phyloP scores from a whole-genome alignment of 2,113 vertebrate genomes.

The Prochilodus magdalenae region DNA sequence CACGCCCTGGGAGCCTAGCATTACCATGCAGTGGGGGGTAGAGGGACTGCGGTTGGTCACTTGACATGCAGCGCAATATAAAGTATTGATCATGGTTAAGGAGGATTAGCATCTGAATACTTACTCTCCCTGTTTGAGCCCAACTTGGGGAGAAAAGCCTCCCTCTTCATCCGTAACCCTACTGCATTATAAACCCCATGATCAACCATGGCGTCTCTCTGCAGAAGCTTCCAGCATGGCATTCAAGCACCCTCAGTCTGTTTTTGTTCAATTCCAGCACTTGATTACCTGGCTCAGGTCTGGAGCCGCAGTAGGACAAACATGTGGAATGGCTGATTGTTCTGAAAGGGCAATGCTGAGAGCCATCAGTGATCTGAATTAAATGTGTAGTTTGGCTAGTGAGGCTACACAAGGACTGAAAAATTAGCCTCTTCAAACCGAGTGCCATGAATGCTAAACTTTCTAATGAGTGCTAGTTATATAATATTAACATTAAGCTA shows the following conservation, averaged over 20 bases:
- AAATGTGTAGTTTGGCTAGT: neutral
- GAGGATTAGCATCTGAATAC: slow-evolving; percentile 38
- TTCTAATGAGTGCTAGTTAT: neutral
- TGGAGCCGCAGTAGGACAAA: neutral
- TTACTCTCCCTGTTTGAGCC: neutral
- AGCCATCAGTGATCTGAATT: neutral
- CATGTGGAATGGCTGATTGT: neutral
- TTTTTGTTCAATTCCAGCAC: neutral
- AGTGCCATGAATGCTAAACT: neutral
- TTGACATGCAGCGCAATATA: slow-evolving; percentile 57
- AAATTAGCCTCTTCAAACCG: neutral
- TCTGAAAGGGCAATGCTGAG: neutral
- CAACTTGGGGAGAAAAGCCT: neutral
- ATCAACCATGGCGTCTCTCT: neutral
- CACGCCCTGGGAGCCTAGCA: neutral
- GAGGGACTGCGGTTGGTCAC: slow-evolving; percentile 40
- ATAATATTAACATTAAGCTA: neutral
- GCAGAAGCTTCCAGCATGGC: neutral
- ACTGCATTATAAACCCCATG: slow-evolving; percentile 7
- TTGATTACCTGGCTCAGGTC: neutral
- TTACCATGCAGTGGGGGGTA: neutral
- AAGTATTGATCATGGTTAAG: slow-evolving; percentile 59
- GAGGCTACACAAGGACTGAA: neutral
- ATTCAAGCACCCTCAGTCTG: neutral
- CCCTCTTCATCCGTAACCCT: neutral